phyloP scores from a whole-genome alignment of 2,113 vertebrate genomes.

The Nibea albiflora region DNA sequence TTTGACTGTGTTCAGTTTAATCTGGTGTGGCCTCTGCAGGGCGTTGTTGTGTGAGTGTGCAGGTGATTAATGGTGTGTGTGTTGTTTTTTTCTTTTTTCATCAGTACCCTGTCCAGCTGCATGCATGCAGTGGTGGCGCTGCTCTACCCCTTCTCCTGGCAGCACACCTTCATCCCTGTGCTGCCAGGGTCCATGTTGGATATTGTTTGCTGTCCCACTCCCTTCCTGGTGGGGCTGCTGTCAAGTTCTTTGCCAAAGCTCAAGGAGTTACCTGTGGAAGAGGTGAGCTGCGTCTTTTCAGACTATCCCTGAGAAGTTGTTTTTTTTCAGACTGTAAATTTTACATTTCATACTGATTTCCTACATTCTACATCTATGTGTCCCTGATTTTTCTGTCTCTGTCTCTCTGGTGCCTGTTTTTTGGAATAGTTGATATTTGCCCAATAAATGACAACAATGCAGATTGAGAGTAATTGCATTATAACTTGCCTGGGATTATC shows the following conservation, averaged over 20 bases:
- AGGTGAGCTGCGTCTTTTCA: constrained; percentile 85
- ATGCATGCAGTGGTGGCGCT: constrained; percentile 96
- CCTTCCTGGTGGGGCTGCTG: constrained; percentile 96
- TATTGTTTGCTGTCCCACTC: constrained; percentile 98
- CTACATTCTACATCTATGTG: not conserved
- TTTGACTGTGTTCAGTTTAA: constrained; percentile 44
- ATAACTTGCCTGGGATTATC: not conserved
- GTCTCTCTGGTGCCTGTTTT: not conserved
- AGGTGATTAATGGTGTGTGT: constrained; percentile 35
- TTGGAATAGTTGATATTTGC: not conserved
- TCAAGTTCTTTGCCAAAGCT: constrained; percentile 97
- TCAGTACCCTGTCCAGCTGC: constrained; percentile 96
- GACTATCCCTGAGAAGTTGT: not conserved
- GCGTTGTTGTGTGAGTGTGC: constrained; percentile 25
- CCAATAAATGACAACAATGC: constrained; percentile 24
- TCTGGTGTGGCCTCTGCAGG: constrained; percentile 41
- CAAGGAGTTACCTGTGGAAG: constrained; percentile 97
- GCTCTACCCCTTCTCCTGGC: constrained; percentile 99
- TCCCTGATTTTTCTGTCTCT: not conserved
- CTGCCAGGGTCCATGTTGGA: constrained; percentile 98
- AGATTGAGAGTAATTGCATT: constrained; percentile 32
- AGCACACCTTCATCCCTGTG: constrained; percentile 99
- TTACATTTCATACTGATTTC: constrained; percentile 3
- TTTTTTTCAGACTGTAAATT: not conserved
- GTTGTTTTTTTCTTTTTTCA: constrained; percentile 30